A percentile compares a stretch with the other conserved stretches of the same genome.
These are phyloP conservation scores for Galerucella calmariensis DNA, from an alignment of 2,888 invertebrate species.

Conservation along the genomic window DNA sequence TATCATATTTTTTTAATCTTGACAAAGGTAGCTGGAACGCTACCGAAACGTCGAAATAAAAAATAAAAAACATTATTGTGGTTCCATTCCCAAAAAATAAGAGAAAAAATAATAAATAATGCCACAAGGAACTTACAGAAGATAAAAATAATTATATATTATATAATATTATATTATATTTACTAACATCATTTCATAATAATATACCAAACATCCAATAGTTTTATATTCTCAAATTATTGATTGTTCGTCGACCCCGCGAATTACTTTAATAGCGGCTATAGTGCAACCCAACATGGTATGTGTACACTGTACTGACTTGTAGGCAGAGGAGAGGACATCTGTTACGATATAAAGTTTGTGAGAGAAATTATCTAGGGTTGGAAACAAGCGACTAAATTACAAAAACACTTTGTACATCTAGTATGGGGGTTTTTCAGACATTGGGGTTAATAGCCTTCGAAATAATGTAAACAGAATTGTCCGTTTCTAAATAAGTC, in stretches of 20 bases:
- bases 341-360: slow-evolving; percentile 30
- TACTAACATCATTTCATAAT: neutral
- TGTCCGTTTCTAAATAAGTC: neutral
- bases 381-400: slow-evolving; percentile 12
- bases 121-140: too few species aligned
- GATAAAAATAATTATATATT: too few species aligned
- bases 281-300: slow-evolving; percentile 30
- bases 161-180: too few species aligned
- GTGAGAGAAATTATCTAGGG: slow-evolving; percentile 26
- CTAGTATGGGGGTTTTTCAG: neutral
- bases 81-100: too few species aligned
- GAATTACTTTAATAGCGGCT: slow-evolving; percentile 41
- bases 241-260: slow-evolving; percentile 41
- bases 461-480: neutral
- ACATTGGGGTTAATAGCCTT: slow-evolving; percentile 2
- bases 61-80: too few species aligned
- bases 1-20: too few species aligned
- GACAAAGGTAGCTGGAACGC: too few species aligned
- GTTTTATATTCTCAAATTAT: slow-evolving; percentile 35
- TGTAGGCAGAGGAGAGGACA: slow-evolving; percentile 30
- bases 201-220: slow-evolving; percentile 21
- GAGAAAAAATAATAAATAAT: too few species aligned
- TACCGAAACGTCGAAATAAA: too few species aligned
- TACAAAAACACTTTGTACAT: slow-evolving; percentile 4
- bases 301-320: slow-evolving; percentile 32